Conservation (phyloP, 2,888 invertebrate species). For the Andrena bucephala region DNA sequence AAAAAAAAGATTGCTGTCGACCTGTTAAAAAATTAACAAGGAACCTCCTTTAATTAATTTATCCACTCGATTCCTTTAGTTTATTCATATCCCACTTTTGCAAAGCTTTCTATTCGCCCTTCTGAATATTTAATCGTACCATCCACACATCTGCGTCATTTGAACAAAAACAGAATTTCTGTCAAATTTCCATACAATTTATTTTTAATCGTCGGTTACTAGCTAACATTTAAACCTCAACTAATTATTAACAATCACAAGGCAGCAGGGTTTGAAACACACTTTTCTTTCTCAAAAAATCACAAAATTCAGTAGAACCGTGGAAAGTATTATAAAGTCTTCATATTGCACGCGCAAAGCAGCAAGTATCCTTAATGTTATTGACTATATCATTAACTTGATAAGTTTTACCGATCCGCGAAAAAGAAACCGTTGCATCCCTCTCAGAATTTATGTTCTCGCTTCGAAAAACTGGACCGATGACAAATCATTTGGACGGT, state of each 20-base stretch:
- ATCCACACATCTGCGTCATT: too few relatives aligned
- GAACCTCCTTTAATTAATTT: not conserved
- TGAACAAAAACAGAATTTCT: too few relatives aligned
- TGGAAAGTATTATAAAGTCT: not conserved
- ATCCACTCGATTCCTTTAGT: not conserved
- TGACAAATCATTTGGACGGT: constrained; percentile 43
- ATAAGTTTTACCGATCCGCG: not conserved
- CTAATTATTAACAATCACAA: too few relatives aligned
- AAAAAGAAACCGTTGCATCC: not conserved
- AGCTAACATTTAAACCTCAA: too few relatives aligned
- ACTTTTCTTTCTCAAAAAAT: too few relatives aligned
- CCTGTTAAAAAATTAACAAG: constrained; percentile 4
- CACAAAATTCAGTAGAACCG: not conserved
- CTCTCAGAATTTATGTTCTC: constrained; percentile 25
- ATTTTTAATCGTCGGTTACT: too few relatives aligned
- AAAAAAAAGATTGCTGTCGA: not conserved
- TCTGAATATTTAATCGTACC: too few relatives aligned
- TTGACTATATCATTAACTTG: not conserved
- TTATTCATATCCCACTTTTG: not conserved
- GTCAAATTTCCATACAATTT: too few relatives aligned
- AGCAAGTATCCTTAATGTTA: not conserved
- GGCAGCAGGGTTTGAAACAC: too few relatives aligned
- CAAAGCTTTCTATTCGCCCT: not conserved
- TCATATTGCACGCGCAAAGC: too few relatives aligned
- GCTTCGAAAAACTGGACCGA: constrained; percentile 13